Evolutionary conservation across 92 coral and sea anemone species (phyloP), one percentile per base, ranked within the genome.

Genomic region (Epizoanthus illoricatus): DNA sequence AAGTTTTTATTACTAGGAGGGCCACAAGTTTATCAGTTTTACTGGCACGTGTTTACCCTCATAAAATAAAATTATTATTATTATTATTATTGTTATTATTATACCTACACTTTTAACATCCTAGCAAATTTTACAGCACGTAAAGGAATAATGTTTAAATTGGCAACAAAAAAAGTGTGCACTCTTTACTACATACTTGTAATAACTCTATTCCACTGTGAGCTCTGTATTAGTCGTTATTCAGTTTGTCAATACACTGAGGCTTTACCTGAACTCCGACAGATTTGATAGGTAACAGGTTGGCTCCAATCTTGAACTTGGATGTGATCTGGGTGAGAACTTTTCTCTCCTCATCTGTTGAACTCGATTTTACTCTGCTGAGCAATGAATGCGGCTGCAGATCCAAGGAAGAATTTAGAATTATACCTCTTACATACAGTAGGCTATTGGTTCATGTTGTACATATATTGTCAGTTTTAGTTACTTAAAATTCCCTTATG

Each of bases 241-340:
- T 9, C 5, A 28, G 52, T 39, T 20, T 41, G 16, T 18, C 64
- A 60, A 5, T 12, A 36, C 67, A 61, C 43, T n/a, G 41, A 62
- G 16, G 12, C 20, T 39, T 68, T 66, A 87, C 90, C 87, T 95
- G 98, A 71, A 95, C 98, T 40, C 98, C 98, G 39, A 95, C 98
- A 17, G 98, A 93, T 67, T 95, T 93, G 82, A 95, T 95, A 9
- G 98, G 98, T 60, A 95, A 90, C 60, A 95, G 86, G 0, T 96
- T 91, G 56, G 97, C 91, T 2, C 92, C 91, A 5, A 95, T 90
- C 55, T 88, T 91, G 83, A 85, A 90, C 84, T 95, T 95, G 83
- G 92, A 86, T 59, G 97, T 95, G 79, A 95, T 91, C 67, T 90
- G 90, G 18, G 86, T 73, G 24, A 95, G 89, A 13, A 81, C 72